Evolutionary conservation across 2,888 invertebrate genomes (phyloP).

Genomic region (Eristalis intricaria): DNA sequence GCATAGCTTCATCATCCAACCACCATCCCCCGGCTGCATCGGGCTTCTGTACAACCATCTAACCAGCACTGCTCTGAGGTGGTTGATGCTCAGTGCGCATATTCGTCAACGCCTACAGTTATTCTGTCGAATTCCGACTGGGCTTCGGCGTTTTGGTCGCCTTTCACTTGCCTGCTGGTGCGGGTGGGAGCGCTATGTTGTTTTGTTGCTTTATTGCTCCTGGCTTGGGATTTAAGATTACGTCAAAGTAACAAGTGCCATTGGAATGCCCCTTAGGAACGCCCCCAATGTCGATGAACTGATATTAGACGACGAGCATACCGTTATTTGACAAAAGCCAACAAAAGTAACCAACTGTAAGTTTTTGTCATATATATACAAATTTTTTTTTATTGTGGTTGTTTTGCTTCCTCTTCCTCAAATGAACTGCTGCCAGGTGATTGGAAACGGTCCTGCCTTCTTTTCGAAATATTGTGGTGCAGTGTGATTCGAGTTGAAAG

Average conservation of each 20-base stretch:
- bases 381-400: conserved; percentile 59
- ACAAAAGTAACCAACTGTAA: conserved; percentile 54
- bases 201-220: conserved; percentile 14
- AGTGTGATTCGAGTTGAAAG: not conserved
- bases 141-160: conserved; percentile 74
- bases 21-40: conserved; percentile 68
- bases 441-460: not conserved
- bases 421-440: not conserved
- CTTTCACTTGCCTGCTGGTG: not conserved
- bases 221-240: conserved; percentile 46
- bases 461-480: not conserved
- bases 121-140: conserved; percentile 73
- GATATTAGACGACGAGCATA: conserved; percentile 33
- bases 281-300: conserved; percentile 62
- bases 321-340: conserved; percentile 61
- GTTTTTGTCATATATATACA: conserved; percentile 56
- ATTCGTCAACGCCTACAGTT: conserved; percentile 79
- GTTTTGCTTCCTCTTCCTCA: conserved; percentile 12
- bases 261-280: conserved; percentile 69
- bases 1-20: conserved; percentile 74
- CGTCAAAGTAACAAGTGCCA: conserved; percentile 62
- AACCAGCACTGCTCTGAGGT: conserved; percentile 63
- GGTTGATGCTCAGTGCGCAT: conserved; percentile 75
- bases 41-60: conserved; percentile 57
- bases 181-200: not conserved